Base-by-base conservation (phyloP, 2,888 invertebrate genomes). In the Lordiphosa andalusiaca region DNA sequence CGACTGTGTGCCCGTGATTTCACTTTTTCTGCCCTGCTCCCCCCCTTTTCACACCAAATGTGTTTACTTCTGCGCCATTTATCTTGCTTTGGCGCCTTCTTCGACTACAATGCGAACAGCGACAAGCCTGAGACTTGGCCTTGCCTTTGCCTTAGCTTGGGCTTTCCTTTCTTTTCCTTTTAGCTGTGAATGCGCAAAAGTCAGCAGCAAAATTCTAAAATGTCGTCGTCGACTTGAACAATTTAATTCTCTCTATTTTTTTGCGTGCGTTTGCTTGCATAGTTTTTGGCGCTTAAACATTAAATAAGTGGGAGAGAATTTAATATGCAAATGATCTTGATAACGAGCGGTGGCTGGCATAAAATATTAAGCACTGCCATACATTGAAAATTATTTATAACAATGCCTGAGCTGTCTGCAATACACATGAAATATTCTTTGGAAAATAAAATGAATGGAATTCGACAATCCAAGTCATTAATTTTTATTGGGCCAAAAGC, bases 51-150 rank as follows among this genome's bases (percentile, higher is more conserved):
- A 74, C 78, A 77, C 75, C 63, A 68, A 62, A 69, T 75, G 75
- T 81, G 78, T 75, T 81, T 77, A 73, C 77, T 81, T 74, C 77
- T 71, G 73, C 55, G 78, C 82, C 77, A 77, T 77, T 77, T 81
- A 77, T 77, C 73, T 81, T 77, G 78, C 82, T 66, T 67, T 77
- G 77, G 78, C 82, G 78, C 76, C 77, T 62, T 23, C 41, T 60
- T 47, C 66, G 62, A 72, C 80, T 70, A 73, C 73, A 75, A 80
- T 72, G 57, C 12, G 30, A 21, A 33, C 16, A 40, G 60, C 35
- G 36, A 21, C 47, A 37, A 21, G 52, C 35, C 25, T 9, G 53
- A 49, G 66, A 50, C 54, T 48, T 50, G 50, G 63, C 30, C 63
- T 30, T 53, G 37, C 21, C 52, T 19, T 36, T 53, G 37, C 21